A percentile compares a stretch with the other conserved stretches of the same genome.
These are phyloP conservation scores for Zygogramma bicolorata DNA, from an alignment of 2,888 invertebrate genomes.

Conservation along the genomic window DNA sequence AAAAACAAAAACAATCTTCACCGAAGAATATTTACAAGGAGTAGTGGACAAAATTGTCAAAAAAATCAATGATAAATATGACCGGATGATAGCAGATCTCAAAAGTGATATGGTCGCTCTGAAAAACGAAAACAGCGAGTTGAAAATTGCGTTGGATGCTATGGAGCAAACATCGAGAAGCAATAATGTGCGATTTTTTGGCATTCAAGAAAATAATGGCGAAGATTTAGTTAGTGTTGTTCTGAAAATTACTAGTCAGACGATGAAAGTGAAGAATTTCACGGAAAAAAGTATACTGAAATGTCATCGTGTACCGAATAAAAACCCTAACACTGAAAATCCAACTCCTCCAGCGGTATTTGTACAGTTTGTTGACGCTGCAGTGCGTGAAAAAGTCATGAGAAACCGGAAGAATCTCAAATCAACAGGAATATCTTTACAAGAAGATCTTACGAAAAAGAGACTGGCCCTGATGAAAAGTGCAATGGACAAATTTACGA, in stretches of 20 bases:
- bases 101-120: not conserved
- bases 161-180: slow-evolving; percentile 11
- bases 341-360: not conserved
- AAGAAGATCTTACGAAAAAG: not conserved
- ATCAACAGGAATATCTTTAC: not conserved
- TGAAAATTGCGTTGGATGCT: not conserved
- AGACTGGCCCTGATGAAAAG: not conserved
- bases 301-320: slow-evolving; percentile 10
- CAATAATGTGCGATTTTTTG: not conserved
- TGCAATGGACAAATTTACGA: not conserved
- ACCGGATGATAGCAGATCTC: not conserved
- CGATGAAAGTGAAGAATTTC: not conserved
- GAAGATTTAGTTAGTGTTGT: not conserved
- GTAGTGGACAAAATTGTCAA: not conserved
- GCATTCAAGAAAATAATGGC: not conserved
- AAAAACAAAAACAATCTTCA: not conserved
- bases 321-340: not conserved
- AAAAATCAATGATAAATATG: not conserved
- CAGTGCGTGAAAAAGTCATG: not conserved
- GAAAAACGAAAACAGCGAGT: not conserved
- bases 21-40: not conserved
- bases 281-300: not conserved
- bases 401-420: not conserved
- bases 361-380: not conserved
- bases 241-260: not conserved